Conservation (phyloP, 2,888 invertebrate genomes). For the Melipona bicolor region DNA sequence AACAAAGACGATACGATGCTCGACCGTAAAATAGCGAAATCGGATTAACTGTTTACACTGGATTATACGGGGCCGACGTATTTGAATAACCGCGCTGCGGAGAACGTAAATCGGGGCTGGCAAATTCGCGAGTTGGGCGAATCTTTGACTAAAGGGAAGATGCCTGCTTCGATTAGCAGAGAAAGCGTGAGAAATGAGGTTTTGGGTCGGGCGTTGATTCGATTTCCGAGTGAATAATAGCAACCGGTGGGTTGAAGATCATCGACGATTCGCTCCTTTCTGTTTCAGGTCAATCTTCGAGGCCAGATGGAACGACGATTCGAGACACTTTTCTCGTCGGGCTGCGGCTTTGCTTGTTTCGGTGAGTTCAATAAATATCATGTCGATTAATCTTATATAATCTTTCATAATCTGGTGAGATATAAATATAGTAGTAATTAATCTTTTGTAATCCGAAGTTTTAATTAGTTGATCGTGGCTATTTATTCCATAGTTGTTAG, state of each 20-base stretch:
- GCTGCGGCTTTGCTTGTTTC: slow-evolving; percentile 87
- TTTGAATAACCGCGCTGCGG: not conserved
- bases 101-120: not conserved
- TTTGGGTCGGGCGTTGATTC: not conserved
- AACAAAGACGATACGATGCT: slow-evolving; percentile 26
- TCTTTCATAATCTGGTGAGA: too few species aligned
- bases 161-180: not conserved
- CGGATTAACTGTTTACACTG: slow-evolving; percentile 44
- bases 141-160: not conserved
- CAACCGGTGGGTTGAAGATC: not conserved
- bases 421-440: too few species aligned
- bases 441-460: too few species aligned
- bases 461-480: too few species aligned
- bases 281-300: slow-evolving; percentile 86
- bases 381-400: not conserved
- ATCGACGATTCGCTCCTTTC: slow-evolving; percentile 36
- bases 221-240: not conserved
- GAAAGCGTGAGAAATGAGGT: not conserved
- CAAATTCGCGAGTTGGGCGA: not conserved
- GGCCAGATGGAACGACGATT: slow-evolving; percentile 87
- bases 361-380: slow-evolving; percentile 81
- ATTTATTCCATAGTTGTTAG: too few species aligned
- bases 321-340: slow-evolving; percentile 87
- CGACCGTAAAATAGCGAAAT: slow-evolving; percentile 23
- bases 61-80: slow-evolving; percentile 6